Percentiles rank a stretch among this genome's conserved stretches.
Evolutionary conservation across 2,888 invertebrate species (phyloP).

Genomic region (Trachelus troglodyta): DNA sequence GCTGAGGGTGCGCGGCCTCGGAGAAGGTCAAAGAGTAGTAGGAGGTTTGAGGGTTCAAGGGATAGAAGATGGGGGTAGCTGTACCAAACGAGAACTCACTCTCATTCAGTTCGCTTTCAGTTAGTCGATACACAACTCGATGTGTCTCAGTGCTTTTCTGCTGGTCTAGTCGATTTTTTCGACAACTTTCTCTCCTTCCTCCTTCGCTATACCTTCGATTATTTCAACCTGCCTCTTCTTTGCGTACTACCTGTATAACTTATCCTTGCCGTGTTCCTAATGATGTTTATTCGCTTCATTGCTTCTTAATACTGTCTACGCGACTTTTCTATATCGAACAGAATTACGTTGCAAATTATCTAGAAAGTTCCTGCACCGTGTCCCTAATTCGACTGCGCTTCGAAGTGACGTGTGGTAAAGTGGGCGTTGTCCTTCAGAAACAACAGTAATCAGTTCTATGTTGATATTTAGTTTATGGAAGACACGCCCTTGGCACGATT

Average conservation of each 20-base stretch:
- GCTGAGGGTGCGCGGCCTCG: not conserved
- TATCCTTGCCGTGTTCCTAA: not conserved
- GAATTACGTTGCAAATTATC: not conserved
- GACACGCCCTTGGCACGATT: not conserved
- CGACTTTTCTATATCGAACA: not conserved
- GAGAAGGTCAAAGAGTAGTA: not conserved
- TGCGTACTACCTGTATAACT: not conserved
- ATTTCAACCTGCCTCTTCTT: not conserved
- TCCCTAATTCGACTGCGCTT: not conserved
- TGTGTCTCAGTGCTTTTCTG: not conserved
- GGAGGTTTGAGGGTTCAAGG: not conserved
- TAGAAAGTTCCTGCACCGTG: not conserved
- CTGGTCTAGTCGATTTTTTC: too few relatives aligned
- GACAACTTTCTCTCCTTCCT: not conserved
- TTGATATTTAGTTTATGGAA: not conserved
- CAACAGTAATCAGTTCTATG: not conserved
- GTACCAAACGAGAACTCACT: conserved; percentile 1
- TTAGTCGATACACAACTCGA: conserved; percentile 7
- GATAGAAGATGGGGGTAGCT: conserved; percentile 4
- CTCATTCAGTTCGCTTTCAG: conserved; percentile 11
- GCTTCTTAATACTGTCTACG: not conserved
- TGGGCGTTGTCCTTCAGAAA: conserved; percentile 3
- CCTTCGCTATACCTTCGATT: not conserved
- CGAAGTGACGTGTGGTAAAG: not conserved
- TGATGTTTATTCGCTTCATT: not conserved